Evolutionary conservation across 2,113 vertebrate genomes (phyloP).

Genomic region (Oryzias melastigma): DNA sequence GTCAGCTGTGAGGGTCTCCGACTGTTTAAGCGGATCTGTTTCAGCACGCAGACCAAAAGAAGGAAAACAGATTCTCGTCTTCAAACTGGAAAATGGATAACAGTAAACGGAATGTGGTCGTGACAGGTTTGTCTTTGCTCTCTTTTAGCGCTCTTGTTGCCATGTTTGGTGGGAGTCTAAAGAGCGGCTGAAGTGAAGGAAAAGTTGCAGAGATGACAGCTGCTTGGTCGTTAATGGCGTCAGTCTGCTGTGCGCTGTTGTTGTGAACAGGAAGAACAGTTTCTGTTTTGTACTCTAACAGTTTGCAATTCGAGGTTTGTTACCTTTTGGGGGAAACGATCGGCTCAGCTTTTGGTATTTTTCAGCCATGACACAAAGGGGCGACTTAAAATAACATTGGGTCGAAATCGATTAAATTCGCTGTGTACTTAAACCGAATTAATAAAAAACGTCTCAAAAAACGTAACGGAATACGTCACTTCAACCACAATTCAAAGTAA

Average conservation of each 20-base stretch:
- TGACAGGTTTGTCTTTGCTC: constrained; percentile 64
- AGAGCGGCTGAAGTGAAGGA: constrained; percentile 33
- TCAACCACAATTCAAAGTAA: too few species aligned
- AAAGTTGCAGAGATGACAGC: constrained; percentile 65
- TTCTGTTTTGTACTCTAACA: background rate
- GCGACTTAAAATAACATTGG: too few species aligned
- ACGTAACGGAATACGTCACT: too few species aligned
- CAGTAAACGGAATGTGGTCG: constrained; percentile 70
- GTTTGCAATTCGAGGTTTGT: too few species aligned
- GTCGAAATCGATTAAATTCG: too few species aligned
- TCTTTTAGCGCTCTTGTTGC: background rate
- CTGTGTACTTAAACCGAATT: too few species aligned
- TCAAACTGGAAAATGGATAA: constrained; percentile 66
- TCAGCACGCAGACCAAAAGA: constrained; percentile 4
- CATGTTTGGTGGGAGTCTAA: background rate
- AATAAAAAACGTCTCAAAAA: too few species aligned
- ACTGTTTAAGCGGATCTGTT: background rate
- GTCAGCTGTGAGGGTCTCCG: constrained; percentile 13
- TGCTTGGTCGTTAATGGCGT: constrained; percentile 56
- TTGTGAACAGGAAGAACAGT: background rate
- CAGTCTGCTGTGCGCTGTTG: constrained; percentile 20
- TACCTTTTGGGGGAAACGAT: too few species aligned
- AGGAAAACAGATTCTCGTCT: background rate
- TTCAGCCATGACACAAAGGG: too few species aligned
- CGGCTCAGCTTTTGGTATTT: too few species aligned